Percentiles rank a stretch among this genome's conserved stretches.
phyloP scores from a whole-genome alignment of 1,140 invertebrate species.

The Nasonia giraulti region DNA sequence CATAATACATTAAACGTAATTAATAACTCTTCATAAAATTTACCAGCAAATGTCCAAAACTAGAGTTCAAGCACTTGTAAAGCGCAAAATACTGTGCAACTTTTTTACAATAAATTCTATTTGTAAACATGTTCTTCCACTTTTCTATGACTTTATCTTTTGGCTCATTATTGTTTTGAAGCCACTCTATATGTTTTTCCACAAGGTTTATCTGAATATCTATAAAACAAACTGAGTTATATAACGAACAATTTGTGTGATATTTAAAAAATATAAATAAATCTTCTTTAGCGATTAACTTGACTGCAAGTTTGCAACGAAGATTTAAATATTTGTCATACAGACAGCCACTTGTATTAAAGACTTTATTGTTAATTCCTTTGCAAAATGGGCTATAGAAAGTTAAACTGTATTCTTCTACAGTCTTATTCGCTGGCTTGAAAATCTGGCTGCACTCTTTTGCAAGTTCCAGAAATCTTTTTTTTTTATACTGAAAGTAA shows the following conservation, averaged over 20 bases:
- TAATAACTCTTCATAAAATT: background rate
- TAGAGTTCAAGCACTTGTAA: background rate
- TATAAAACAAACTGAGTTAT: background rate
- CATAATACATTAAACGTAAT: too few species aligned
- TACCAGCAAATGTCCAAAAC: background rate
- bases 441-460: background rate
- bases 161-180: background rate
- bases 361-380: background rate
- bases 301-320: background rate
- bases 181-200: background rate
- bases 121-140: background rate
- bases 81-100: background rate
- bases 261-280: background rate
- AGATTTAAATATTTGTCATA: conserved; percentile 12
- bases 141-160: conserved; percentile 7
- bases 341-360: background rate
- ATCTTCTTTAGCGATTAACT: background rate
- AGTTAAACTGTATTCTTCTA: background rate
- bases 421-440: background rate
- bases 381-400: conserved; percentile 1
- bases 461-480: background rate
- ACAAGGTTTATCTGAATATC: background rate
- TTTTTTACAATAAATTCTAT: background rate
- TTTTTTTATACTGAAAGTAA: background rate
- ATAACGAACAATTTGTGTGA: background rate